Evolutionary conservation across 2,797 vertebrate species (phyloP).

Genomic region (Coregonus ussuriensis): DNA sequence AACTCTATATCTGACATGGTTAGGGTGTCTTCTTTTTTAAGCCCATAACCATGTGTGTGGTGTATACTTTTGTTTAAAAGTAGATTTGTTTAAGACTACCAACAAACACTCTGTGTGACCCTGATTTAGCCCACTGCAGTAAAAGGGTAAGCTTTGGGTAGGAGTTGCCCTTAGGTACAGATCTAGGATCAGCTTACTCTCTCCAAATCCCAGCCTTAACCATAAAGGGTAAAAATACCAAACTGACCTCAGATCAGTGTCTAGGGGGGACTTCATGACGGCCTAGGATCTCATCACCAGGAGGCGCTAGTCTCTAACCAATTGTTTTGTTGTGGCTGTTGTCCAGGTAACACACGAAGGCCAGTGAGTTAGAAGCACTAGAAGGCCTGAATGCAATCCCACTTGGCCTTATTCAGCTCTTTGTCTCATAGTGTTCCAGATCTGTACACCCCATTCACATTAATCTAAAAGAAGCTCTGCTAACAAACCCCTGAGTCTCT

Average conservation of each 20-base stretch:
- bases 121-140: no score
- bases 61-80: no score
- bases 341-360: slow-evolving; percentile 47
- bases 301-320: slow-evolving; percentile 10
- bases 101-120: no score
- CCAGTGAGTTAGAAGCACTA: slow-evolving; percentile 58
- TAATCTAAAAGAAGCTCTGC: slow-evolving; percentile 34
- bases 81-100: no score
- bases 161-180: background rate
- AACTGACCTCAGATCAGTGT: background rate
- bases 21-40: no score
- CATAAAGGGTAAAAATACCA: background rate
- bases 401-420: slow-evolving; percentile 30
- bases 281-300: background rate
- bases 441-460: slow-evolving; percentile 45
- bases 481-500: slow-evolving; percentile 24
- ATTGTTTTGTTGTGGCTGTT: slow-evolving; percentile 33
- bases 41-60: no score
- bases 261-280: background rate
- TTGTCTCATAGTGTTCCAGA: slow-evolving; percentile 45
- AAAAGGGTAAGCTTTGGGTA: no score
- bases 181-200: background rate
- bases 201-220: background rate
- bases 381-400: slow-evolving; percentile 38
- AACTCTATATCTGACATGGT: no score